These are phyloP conservation scores for Microtus montanus DNA, from an alignment of 2,113 vertebrate genomes.

Conservation along the genomic window DNA sequence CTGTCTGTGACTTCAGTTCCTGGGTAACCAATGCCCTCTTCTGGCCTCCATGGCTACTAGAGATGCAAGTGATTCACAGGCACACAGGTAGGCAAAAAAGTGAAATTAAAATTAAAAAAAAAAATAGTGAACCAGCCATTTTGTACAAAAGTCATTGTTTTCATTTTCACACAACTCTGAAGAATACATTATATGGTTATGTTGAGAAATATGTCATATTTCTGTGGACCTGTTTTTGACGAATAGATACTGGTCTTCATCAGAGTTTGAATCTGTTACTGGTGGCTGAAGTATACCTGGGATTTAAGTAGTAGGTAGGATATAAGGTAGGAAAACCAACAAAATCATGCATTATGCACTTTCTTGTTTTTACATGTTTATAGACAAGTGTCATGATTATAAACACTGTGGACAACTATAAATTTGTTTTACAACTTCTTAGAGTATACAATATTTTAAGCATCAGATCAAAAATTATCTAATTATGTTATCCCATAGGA, in stretches of 20 bases:
- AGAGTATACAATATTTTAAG: conserved; percentile 21
- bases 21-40: background rate
- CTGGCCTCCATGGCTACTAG: background rate
- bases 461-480: background rate
- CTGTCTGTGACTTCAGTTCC: background rate
- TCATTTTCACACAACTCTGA: background rate
- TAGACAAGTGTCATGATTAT: background rate
- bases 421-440: background rate
- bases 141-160: background rate
- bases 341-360: background rate
- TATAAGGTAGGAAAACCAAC: background rate
- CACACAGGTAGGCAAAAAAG: background rate
- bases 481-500: background rate
- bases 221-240: background rate
- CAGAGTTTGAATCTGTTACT: background rate
- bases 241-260: background rate
- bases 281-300: background rate
- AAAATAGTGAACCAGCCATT: background rate
- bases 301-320: background rate
- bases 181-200: background rate
- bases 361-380: background rate
- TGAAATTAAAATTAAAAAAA: background rate
- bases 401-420: background rate
- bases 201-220: background rate
- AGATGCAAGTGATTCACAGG: background rate